Evolutionary conservation across 2,888 invertebrate species (phyloP), one percentile per base, ranked within the genome.

Genomic region (Taphrorychus bicolor): DNA sequence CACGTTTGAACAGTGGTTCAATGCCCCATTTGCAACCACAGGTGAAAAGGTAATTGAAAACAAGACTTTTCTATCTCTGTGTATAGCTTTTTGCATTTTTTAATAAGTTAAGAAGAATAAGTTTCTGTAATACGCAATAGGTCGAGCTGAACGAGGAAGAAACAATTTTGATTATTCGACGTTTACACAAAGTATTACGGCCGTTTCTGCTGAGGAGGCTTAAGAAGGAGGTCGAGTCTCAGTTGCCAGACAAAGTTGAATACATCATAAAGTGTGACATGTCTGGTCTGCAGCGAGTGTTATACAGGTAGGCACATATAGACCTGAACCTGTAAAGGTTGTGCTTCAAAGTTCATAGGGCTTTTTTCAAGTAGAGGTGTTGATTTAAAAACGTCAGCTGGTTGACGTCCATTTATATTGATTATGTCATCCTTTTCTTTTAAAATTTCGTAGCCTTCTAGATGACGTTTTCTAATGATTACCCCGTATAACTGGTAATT

Each of bases 1-100:
- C 67, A 99, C 98, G 0, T 99, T 99, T 81, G 99, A 99, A 79
- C 98, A 98, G 83, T 99, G 99, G 98, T 99, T 99, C 84, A 99
- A 99, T 82, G 98, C 99, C 16, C 99, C 99, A 0, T 99, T 99
- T 81, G 98, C 98, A 5, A 98, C 97, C 18, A 98, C 98, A 3
- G 98, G 98, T 59, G 99, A 99, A 84, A 95, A 95, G 85, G 93
- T 90, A 77, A 49, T 21, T 17, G 32, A 45, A 54, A n/a, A n/a
- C n/a, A n/a, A 24, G 21, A 60, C 14, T 17, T 24, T 49, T 51
- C 2, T 22, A 41, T 17, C 48, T 32, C 32, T 5, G n/a, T n/a
- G n/a, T n/a, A n/a, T 45, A 14, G 21, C 0, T 98, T 0, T 97
- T 98, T 84, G 98, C 98, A 81, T 93, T 94, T 0, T 97, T 98